Evolutionary conservation across 2,113 vertebrate species (phyloP).

Genomic region (Agelaius phoeniceus): DNA sequence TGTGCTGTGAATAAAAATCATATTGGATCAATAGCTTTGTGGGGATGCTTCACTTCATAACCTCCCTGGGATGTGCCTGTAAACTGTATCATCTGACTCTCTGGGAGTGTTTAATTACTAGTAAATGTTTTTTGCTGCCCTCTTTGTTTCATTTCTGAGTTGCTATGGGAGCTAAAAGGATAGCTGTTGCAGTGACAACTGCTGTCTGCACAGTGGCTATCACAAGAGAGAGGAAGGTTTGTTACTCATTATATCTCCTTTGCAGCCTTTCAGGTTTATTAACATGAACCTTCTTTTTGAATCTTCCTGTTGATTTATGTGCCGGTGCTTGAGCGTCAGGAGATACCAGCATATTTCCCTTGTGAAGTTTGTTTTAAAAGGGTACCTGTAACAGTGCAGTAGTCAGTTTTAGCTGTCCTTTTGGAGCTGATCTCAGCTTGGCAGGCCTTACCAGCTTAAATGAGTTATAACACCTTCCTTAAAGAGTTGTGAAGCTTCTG

Average conservation of each 20-base stretch:
- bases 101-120: conserved; percentile 32
- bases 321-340: not conserved
- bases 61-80: conserved; percentile 17
- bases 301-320: not conserved
- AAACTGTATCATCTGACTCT: not conserved
- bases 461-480: not conserved
- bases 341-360: not conserved
- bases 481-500: not conserved
- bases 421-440: not conserved
- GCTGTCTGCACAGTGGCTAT: not conserved
- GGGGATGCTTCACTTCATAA: conserved; percentile 27
- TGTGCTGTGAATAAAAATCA: conserved; percentile 55
- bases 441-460: not conserved
- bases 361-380: not conserved
- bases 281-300: not conserved
- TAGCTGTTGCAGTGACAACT: not conserved
- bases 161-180: not conserved
- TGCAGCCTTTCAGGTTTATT: not conserved
- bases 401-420: not conserved
- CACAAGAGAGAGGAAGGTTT: not conserved
- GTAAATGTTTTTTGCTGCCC: not conserved
- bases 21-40: conserved; percentile 41
- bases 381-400: not conserved
- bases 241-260: not conserved
- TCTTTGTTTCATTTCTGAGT: not conserved